Evolutionary conservation across 2,113 vertebrate species (phyloP).

Genomic region (Triplophysa rosa): DNA sequence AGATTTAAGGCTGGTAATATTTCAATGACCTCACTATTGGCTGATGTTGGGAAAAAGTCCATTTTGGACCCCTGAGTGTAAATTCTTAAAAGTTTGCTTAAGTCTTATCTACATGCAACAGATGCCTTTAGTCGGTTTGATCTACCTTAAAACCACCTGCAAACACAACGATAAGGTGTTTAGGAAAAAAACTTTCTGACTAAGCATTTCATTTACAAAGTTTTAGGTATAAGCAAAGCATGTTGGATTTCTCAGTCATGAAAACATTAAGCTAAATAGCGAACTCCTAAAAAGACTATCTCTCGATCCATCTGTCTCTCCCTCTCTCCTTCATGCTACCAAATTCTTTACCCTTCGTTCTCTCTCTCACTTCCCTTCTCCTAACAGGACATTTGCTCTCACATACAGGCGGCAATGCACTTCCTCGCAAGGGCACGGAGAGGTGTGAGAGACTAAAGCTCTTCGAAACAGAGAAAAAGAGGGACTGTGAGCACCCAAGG

Average conservation of each 20-base stretch:
- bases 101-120: conserved; percentile 43
- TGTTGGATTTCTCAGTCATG: not conserved
- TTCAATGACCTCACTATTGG: not conserved
- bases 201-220: conserved; percentile 6
- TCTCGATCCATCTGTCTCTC: conserved; percentile 65
- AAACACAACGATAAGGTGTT: conserved; percentile 28
- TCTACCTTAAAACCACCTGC: conserved; percentile 37
- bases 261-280: conserved; percentile 19
- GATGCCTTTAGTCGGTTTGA: conserved; percentile 25
- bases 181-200: not conserved
- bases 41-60: no score
- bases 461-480: conserved; percentile 28
- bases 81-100: not conserved
- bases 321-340: conserved; percentile 49
- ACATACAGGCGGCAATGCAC: conserved; percentile 55
- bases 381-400: conserved; percentile 58
- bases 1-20: not conserved
- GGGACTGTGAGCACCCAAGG: conserved; percentile 15
- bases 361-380: conserved; percentile 45
- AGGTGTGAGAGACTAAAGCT: conserved; percentile 54
- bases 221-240: not conserved
- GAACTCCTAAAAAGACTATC: conserved; percentile 47
- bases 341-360: conserved; percentile 15
- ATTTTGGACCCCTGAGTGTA: not conserved
- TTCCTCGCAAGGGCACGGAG: conserved; percentile 57